phyloP scores from a whole-genome alignment of 2,888 invertebrate species.

The Strigamia maritima region DNA sequence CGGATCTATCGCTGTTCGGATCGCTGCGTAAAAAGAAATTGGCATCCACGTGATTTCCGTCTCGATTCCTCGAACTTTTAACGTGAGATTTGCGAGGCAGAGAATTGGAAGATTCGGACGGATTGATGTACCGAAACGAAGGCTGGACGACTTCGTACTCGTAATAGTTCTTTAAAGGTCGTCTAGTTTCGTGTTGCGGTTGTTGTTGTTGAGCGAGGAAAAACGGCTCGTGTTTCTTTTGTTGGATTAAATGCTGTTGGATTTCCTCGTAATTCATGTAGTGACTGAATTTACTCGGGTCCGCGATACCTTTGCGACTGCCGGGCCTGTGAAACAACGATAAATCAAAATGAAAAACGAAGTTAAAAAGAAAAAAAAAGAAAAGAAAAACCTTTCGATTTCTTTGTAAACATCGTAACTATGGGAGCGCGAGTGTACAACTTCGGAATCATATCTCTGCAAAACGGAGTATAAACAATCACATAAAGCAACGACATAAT shows the following conservation, averaged over 20 bases:
- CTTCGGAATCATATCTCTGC: conserved; percentile 41
- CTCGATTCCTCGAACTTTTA: background rate
- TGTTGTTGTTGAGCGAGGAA: conserved; percentile 53
- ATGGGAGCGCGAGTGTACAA: conserved; percentile 47
- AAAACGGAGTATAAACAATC: conserved; percentile 32
- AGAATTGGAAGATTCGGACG: conserved; percentile 17
- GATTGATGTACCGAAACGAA: background rate
- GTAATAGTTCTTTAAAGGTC: conserved; percentile 78
- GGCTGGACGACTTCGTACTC: conserved; percentile 63
- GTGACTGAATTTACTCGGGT: conserved; percentile 62
- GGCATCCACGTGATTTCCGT: background rate
- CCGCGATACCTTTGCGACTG: conserved; percentile 59
- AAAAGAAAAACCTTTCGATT: conserved; percentile 40
- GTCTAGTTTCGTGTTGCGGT: conserved; percentile 50
- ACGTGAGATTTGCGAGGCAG: background rate
- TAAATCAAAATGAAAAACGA: background rate
- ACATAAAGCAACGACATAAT: background rate
- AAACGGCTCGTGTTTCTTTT: conserved; percentile 63
- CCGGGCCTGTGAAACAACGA: conserved; percentile 54
- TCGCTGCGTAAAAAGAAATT: background rate
- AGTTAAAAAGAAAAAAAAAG: background rate
- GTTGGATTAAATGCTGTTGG: conserved; percentile 65
- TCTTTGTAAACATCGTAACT: conserved; percentile 45
- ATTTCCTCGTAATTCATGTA: conserved; percentile 83
- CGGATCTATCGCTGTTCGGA: background rate